Evolutionary conservation across 64 coral and sea anemone genomes (phyloP).

Genomic region (Stichodactyla helianthus): DNA sequence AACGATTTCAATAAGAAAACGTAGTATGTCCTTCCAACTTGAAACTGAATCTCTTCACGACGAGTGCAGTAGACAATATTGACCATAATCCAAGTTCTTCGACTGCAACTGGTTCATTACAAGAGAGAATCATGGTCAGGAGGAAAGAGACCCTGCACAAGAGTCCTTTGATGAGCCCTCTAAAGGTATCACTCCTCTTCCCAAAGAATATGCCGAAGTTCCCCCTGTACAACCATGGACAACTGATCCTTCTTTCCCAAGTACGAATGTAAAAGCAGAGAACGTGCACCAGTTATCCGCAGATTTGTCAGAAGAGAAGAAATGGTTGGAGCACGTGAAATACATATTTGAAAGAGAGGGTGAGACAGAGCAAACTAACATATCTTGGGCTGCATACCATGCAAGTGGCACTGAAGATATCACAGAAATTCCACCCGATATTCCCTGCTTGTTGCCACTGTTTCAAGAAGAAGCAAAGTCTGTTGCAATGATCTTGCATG

Average conservation of each 20-base stretch:
- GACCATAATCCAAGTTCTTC: conserved; percentile 53
- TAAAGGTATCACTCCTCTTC: conserved; percentile 35
- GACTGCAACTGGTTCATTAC: conserved; percentile 47
- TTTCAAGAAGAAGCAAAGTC: no score
- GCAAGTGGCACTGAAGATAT: conserved; percentile 1
- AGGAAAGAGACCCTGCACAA: conserved; percentile 30
- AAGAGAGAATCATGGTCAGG: conserved; percentile 26
- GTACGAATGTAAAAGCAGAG: conserved; percentile 21
- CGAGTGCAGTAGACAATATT: conserved; percentile 50
- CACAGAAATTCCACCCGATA: conserved; percentile 14
- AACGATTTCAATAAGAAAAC: conserved; percentile 14
- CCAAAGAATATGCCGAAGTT: conserved; percentile 36
- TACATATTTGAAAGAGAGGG: conserved; percentile 14
- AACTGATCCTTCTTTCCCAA: conserved; percentile 41
- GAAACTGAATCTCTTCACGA: conserved; percentile 28
- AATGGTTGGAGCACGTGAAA: conserved; percentile 30
- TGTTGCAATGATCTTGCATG: conserved; percentile 17
- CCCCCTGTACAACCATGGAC: conserved; percentile 35
- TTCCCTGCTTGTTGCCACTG: conserved; percentile 15
- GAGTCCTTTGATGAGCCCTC: conserved; percentile 15
- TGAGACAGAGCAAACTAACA: neutral
- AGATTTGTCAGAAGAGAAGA: conserved; percentile 12
- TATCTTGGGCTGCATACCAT: conserved; percentile 32
- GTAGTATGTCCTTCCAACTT: conserved; percentile 36
- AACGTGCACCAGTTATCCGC: conserved; percentile 16